phyloP scores from a whole-genome alignment of 2,888 invertebrate species.

The Flexamia atlantica region DNA sequence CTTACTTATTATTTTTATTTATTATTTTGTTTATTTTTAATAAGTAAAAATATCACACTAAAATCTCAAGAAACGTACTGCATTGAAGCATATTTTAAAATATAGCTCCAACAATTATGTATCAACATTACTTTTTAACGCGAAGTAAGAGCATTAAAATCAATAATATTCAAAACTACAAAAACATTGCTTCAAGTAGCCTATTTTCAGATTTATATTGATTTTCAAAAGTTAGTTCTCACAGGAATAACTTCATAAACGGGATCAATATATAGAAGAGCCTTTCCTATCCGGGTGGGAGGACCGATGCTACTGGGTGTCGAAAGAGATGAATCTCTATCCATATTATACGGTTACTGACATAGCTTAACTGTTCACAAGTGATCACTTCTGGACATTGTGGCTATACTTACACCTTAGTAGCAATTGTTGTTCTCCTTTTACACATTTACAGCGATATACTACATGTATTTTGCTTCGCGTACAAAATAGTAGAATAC shows the following conservation, averaged over 20 bases:
- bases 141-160: not conserved
- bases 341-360: not conserved
- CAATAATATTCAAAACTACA: not conserved
- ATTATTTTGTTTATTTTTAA: no score
- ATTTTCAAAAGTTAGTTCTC: not conserved
- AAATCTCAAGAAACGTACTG: no score
- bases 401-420: constrained; percentile 25
- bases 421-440: constrained; percentile 15
- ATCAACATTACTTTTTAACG: no score
- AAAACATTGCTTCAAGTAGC: no score
- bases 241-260: not conserved
- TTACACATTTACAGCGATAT: no score
- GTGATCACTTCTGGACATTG: not conserved
- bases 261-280: not conserved
- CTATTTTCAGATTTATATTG: not conserved
- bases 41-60: no score
- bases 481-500: no score
- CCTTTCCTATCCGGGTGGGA: not conserved
- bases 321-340: constrained; percentile 2
- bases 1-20: no score
- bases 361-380: not conserved
- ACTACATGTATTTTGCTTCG: no score
- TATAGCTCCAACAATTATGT: no score
- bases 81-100: no score
- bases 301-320: constrained; percentile 29